Base-by-base conservation (phyloP, 2,113 vertebrate genomes). In the Axis porcinus region DNA sequence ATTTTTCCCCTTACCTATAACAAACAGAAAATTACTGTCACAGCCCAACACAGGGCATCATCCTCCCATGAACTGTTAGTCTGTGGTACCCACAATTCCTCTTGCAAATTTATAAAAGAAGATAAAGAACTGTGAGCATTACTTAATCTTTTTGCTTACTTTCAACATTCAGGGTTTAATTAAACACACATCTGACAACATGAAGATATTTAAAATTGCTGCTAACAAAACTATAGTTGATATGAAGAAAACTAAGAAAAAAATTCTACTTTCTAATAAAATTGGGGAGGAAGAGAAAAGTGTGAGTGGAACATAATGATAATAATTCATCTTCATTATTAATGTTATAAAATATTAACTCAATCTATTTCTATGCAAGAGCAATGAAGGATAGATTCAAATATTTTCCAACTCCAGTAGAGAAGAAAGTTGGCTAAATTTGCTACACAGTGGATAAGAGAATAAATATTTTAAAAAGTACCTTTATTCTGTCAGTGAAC, bases 401-500 rank as follows among this genome's bases (percentile, higher is more conserved):
- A 88, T 50, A 70, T 50, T 91, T 91, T 58, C 78, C 27, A 92
- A 67, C 13, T 91, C 52, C 6, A 95, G 40, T 74, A 23, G 14
- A 89, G 40, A 85, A 86, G 33, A 94, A 3, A 54, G 78, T 50
- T 88, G 55, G 23, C 95, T 91, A 93, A 95, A 27, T 93, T 85
- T 83, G n/a, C 74, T 78, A 57, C 33, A 81, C 7, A 82, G 40
- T 43, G 12, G 40, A 36, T 30, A 97, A 97, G 54, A 95, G 58
- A 74, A 97, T 94, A 95, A 47, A 96, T 12, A 94, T 16, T 96
- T 47, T 50, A 21, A 94, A 36, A 0, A 19, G 33, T 97, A 99
- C 99, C 99, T 99, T 98, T 98, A 99, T 98, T 99, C 99, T 98
- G 98, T 99, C 99, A 76, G 86, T 92, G 93, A 99, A 99, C 33